Conservation (phyloP, 2,888 invertebrate genomes). For the Idaea straminata region DNA sequence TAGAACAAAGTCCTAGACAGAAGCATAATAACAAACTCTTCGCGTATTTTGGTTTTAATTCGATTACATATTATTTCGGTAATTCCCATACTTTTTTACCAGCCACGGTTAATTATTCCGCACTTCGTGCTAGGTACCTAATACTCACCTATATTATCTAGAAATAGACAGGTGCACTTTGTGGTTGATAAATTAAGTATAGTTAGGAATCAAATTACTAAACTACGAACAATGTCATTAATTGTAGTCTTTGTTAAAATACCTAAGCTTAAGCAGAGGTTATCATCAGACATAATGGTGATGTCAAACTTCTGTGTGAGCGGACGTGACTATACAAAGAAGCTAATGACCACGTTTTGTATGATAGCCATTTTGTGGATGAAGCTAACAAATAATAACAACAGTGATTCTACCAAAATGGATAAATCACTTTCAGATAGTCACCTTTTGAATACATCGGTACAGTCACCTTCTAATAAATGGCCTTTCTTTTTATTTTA, state of each 20-base stretch:
- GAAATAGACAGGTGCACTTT: neutral
- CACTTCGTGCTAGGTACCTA: conserved; percentile 13
- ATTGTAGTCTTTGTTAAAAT: conserved; percentile 27
- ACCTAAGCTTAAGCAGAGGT: conserved; percentile 16
- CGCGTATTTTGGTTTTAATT: neutral
- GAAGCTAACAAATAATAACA: neutral
- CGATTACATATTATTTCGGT: neutral
- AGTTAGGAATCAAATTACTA: neutral
- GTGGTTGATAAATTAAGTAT: neutral
- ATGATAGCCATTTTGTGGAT: conserved; percentile 12
- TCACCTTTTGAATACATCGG: neutral
- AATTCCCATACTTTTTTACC: conserved; percentile 9
- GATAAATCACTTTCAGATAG: neutral
- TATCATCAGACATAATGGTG: conserved; percentile 16
- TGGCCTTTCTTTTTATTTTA: neutral
- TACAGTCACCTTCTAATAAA: neutral
- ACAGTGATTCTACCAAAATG: neutral
- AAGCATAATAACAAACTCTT: neutral
- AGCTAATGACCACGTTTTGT: conserved; percentile 14
- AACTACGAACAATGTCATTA: conserved; percentile 28
- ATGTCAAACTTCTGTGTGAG: conserved; percentile 15
- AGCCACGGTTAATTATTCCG: too few relatives aligned
- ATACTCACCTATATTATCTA: neutral
- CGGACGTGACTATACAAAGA: conserved; percentile 31
- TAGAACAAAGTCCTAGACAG: conserved; percentile 27